Conservation (phyloP, 2,797 vertebrate genomes). For the Cyprinella venusta region DNA sequence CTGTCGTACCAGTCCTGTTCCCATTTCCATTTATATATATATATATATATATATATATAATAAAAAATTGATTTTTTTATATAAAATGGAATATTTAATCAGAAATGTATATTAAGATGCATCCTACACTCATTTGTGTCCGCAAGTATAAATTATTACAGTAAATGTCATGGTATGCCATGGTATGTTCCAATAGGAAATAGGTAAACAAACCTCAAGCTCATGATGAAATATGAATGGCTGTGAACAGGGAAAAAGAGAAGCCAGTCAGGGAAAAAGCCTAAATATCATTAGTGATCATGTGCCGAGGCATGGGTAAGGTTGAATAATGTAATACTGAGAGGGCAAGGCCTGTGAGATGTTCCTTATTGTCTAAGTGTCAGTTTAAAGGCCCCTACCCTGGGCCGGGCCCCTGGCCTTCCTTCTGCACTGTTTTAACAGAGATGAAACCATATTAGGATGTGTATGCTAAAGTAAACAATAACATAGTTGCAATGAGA, state of each 20-base stretch:
- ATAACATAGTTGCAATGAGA: conserved; percentile 96
- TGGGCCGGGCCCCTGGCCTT: conserved; percentile 76
- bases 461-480: conserved; percentile 96
- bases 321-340: conserved; percentile 46
- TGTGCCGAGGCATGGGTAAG: conserved; percentile 69
- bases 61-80: too few relatives aligned
- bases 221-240: neutral
- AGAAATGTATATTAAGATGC: neutral
- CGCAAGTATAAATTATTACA: neutral
- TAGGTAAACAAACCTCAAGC: neutral
- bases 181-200: neutral
- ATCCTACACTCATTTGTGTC: neutral
- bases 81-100: neutral
- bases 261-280: conserved; percentile 1
- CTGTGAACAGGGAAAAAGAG: neutral
- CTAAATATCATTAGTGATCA: conserved; percentile 75
- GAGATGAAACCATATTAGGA: conserved; percentile 98
- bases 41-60: neutral
- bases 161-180: neutral
- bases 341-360: conserved; percentile 82
- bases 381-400: conserved; percentile 84
- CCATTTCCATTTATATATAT: neutral
- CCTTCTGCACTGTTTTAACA: conserved; percentile 80
- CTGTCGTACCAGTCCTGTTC: neutral
- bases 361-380: conserved; percentile 93